Evolutionary conservation across 2,113 vertebrate genomes (phyloP).

Genomic region (Syngnathus scovelli): DNA sequence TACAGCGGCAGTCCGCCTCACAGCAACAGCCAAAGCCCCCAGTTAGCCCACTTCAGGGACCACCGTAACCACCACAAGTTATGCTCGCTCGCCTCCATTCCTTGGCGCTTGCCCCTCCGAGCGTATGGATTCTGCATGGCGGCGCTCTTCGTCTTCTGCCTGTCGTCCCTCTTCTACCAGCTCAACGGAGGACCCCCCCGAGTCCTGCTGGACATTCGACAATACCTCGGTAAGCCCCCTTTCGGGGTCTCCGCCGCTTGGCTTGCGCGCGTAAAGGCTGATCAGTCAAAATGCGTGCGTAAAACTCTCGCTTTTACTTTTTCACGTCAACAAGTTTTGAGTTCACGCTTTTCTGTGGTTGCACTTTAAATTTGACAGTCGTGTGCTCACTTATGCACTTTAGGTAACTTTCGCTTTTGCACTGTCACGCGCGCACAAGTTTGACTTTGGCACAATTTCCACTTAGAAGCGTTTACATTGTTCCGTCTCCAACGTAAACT

Average conservation of each 20-base stretch:
- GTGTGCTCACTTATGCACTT: neutral
- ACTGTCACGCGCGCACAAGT: neutral
- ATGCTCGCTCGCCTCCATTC: constrained; percentile 63
- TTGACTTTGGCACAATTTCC: too few relatives aligned
- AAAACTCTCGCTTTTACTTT: neutral
- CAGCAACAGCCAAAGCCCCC: constrained; percentile 67
- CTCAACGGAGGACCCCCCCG: constrained; percentile 88
- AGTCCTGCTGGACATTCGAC: constrained; percentile 86
- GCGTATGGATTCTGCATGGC: constrained; percentile 93
- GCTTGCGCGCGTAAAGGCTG: neutral
- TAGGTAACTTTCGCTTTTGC: neutral
- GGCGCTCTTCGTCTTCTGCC: constrained; percentile 84
- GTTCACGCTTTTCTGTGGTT: neutral
- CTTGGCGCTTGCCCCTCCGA: constrained; percentile 78
- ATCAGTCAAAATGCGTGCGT: neutral
- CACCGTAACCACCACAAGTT: constrained; percentile 65
- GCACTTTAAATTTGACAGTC: neutral
- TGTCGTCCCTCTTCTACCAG: constrained; percentile 88
- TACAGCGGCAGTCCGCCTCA: constrained; percentile 71
- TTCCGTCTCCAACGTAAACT: too few relatives aligned
- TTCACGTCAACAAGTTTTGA: neutral
- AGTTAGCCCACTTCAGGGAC: constrained; percentile 68
- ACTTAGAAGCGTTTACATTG: too few relatives aligned
- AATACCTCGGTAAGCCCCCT: constrained; percentile 85
- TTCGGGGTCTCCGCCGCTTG: constrained; percentile 1